Evolutionary conservation across 1,140 invertebrate species (phyloP), one percentile per base, ranked within the genome.

Genomic region (Drosophila pseudoobscura): DNA sequence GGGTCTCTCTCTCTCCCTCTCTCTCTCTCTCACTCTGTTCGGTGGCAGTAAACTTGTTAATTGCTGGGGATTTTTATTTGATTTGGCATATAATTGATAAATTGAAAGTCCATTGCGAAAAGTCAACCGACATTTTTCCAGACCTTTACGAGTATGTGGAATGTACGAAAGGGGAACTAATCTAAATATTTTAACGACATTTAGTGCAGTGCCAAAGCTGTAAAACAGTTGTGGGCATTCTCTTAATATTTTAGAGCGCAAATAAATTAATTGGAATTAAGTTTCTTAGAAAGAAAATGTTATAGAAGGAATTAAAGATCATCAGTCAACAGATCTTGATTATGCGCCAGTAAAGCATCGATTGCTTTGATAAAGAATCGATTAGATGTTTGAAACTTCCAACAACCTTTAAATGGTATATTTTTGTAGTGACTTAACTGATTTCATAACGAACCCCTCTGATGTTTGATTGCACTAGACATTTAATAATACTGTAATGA

Each of bases 31-130:
- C 7, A 6, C 3, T 55, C 1, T 55, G 24, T 45, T 31, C 43
- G n/a, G 15, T 64, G 17, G 35, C 24, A 51, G 53, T 44, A 11
- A 39, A 74, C 70, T 58, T 75, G 70, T 64, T 75, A 75, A 75
- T 75, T 75, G 71, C 53, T 74, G 54, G 6, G 11, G 41, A 58
- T 75, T 62, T 72, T 51, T 65, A 75, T 75, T 75, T 75, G 70
- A 75, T 75, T 75, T 75, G 53, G 54, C 71, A 75, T 74, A 41
- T 74, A 56, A 75, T 75, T 57, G 71, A 75, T 65, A 65, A 75
- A 70, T 41, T 66, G 52, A 50, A 65, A 56, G 39, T 66, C 24
- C 26, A 44, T 57, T 66, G 62, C 53, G 62, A 70, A 70, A 74
- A 65, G 74, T 52, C 53, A 29, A 53, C 53, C 57, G 58, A 75